A percentile compares a stretch with the other conserved stretches of the same genome.
phyloP scores from a whole-genome alignment of 2,888 invertebrate species.

The Papilio elwesi region DNA sequence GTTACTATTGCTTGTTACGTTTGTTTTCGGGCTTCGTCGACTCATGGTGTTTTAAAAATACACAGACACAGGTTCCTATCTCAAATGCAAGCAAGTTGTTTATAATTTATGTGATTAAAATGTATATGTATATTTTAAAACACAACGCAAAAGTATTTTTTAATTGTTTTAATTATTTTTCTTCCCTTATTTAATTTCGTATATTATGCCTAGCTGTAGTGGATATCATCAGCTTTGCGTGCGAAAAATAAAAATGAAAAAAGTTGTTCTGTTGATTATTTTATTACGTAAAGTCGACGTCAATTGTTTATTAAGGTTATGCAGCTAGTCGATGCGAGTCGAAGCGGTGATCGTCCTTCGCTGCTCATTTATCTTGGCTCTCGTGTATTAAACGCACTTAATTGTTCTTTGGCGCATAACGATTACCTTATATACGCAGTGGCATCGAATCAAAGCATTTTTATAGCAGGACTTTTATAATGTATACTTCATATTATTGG shows the following conservation, averaged over 20 bases:
- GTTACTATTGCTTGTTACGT: no score
- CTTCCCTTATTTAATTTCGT: no score
- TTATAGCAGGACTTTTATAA: not conserved
- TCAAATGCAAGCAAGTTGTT: no score
- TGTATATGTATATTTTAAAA: no score
- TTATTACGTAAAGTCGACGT: slow-evolving; percentile 10
- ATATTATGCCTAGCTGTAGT: not conserved
- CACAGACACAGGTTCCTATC: no score
- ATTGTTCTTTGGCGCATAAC: slow-evolving; percentile 19
- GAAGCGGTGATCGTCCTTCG: slow-evolving; percentile 20
- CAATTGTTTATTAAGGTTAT: slow-evolving; percentile 26
- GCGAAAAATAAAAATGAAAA: not conserved
- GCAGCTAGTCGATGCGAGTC: not conserved
- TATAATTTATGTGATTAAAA: no score
- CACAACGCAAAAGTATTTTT: no score
- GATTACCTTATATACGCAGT: slow-evolving; percentile 1
- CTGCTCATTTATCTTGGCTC: slow-evolving; percentile 21
- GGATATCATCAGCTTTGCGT: not conserved
- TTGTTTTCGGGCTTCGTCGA: no score
- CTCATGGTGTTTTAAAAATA: no score
- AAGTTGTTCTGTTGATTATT: not conserved
- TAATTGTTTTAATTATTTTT: no score
- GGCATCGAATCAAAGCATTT: slow-evolving; percentile 8
- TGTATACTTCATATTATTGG: not conserved
- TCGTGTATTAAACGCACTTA: slow-evolving; percentile 35